Base-by-base conservation (phyloP, 1,140 invertebrate species). In the Drosophila truncata region DNA sequence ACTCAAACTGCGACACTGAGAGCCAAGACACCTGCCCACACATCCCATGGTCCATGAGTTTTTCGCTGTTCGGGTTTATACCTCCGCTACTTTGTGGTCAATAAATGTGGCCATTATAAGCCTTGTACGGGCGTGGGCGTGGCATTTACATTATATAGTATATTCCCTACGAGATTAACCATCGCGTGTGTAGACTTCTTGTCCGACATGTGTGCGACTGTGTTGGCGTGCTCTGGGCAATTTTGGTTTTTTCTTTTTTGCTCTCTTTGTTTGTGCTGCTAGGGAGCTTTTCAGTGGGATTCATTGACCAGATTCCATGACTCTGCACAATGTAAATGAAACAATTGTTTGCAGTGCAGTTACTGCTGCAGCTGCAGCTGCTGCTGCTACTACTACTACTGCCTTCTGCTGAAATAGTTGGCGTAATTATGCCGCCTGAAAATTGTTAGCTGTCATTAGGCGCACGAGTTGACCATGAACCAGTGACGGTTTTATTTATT, bases 381-480 rank as follows among this genome's bases (percentile, higher is more conserved):
- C 25, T 27, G 10, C 47, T 35, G 16, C 20, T n/a, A 11, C 27
- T 13, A 25, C 29, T 42, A 20, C 25, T 18, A 11, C 10, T 35
- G 8, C 50, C 18, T 58, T 16, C 59, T 76, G 60, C 39, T 63
- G 33, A 64, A 49, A 44, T 70, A 57, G 62, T 72, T 80, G 67
- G 52, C 76, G 67, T 78, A 74, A 78, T 78, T 75, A 75, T 80
- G 69, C 41, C 52, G 73, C 77, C 72, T 55, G 65, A 65, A 81
- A 82, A 71, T 71, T 50, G 84, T 79, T 80, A 55, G 72, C 77
- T 64, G 73, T 72, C 70, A 88, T 88, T 88, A 90, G 63, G 60
- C 73, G 86, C 85, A 88, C 85, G 85, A 88, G 81, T 85, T 88
- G 85, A 72, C 85, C 85, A 67, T 88, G 85, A 88, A 88, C 85